Base-by-base conservation (phyloP, 2,797 vertebrate genomes). In the Hippopotamyrus pictus region DNA sequence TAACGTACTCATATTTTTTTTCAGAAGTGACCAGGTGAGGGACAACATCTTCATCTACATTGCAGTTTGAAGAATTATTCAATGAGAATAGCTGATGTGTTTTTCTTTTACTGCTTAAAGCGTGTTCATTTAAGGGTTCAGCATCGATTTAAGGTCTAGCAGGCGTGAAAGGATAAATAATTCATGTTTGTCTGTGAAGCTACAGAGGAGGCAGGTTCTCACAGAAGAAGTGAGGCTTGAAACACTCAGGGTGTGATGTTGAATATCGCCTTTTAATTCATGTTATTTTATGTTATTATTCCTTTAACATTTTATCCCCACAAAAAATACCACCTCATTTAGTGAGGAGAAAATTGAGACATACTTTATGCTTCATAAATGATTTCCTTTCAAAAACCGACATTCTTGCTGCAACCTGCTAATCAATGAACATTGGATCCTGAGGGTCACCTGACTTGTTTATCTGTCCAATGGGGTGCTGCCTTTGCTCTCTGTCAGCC, bases 111-210 rank as follows among this genome's bases (percentile, higher is more conserved):
- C 50, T 29, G 25, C 50, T 84, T 84, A 46, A 84, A 53, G 48
- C 84, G 50, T 51, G 29, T 87, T 57, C 85, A 87, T 87, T 87
- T 87, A 57, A 54, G 51, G 37, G 50, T 57, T 57, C 51, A 87
- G 19, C 85, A 54, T 54, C 46, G 83, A 53, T 51, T 53, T 87
- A 22, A 57, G 22, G 85, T 37, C 51, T 51, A 57, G 51, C 85
- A 87, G 51, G 51, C 53, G 50, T 14, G 25, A 54, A 57, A 54
- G 51, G 85, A 87, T 87, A 37, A 87, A 57, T 87, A 57, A 87
- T 57, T 29, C 25, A 57, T 57, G 25, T 37, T 51, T 87, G 17
- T 37, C 50, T 19, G 22, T 87, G 85, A 87, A 87, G 5, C 85
- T 19, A 0, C 29, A 41, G 50, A 87, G 53, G 25, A 41, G 25